Percentiles rank a stretch among this genome's conserved stretches.
These are phyloP conservation scores for Willisornis vidua DNA, from an alignment of 2,113 vertebrate genomes.

Conservation along the genomic window DNA sequence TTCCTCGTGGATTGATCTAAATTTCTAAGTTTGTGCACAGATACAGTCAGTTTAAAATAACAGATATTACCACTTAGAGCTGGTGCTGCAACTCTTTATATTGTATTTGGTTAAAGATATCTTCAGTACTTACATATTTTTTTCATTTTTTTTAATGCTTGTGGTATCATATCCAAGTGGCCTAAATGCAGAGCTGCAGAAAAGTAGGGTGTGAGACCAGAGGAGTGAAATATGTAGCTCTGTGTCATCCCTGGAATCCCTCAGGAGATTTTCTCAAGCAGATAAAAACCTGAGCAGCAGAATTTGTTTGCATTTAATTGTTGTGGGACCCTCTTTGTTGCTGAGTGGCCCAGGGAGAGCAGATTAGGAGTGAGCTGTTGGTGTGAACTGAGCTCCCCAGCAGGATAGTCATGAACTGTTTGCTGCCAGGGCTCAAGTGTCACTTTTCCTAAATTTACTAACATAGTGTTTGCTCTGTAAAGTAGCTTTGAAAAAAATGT, in stretches of 20 bases:
- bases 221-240: neutral
- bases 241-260: neutral
- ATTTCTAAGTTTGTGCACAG: neutral
- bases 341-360: neutral
- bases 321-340: accelerated
- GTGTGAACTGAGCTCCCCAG: neutral
- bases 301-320: neutral
- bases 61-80: neutral
- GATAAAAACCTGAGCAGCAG: neutral
- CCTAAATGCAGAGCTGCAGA: neutral
- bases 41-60: neutral
- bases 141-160: neutral
- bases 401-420: neutral
- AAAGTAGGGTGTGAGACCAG: neutral
- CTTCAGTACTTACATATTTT: neutral
- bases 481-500: neutral
- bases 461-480: neutral
- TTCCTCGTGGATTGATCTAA: neutral
- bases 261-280: neutral
- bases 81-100: neutral
- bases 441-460: neutral
- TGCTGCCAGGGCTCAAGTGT: neutral
- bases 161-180: neutral
- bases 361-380: neutral
- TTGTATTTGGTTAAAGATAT: neutral